A percentile compares a stretch with the other conserved stretches of the same genome.
Conservation (phyloP, 2,113 vertebrate species). For the Ictalurus punctatus region DNA sequence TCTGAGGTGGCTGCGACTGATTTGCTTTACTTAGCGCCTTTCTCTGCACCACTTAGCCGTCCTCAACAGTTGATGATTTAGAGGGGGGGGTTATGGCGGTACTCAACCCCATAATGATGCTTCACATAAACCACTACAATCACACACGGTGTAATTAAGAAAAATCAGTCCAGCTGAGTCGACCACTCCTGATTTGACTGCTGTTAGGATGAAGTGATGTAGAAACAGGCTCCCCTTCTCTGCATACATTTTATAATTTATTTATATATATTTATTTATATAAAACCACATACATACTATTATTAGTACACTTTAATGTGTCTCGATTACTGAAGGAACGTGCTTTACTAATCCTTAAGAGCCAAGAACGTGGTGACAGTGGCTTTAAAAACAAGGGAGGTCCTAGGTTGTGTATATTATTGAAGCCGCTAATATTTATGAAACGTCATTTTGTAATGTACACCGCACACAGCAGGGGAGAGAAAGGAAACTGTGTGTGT, state of each 20-base stretch:
- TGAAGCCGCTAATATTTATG: neutral
- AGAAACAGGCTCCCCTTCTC: neutral
- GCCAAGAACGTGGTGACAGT: neutral
- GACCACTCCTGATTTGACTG: neutral
- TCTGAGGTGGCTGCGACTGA: conserved; percentile 57
- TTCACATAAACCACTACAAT: conserved; percentile 34
- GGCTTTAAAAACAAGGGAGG: neutral
- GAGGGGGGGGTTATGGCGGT: conserved; percentile 48
- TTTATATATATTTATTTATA: neutral
- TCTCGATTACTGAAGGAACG: neutral
- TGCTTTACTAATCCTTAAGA: neutral
- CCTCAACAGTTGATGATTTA: conserved; percentile 56
- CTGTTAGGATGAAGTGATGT: neutral
- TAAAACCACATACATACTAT: neutral
- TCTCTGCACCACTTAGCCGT: conserved; percentile 8
- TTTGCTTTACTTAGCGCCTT: conserved; percentile 36
- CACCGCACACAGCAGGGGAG: conserved; percentile 34
- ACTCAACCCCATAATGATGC: conserved; percentile 51
- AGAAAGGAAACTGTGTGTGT: conserved; percentile 58
- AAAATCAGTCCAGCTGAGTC: neutral
- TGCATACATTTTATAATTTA: neutral
- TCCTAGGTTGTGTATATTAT: neutral
- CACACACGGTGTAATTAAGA: conserved; percentile 29
- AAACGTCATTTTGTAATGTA: neutral
- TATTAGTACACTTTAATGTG: neutral